phyloP scores from a whole-genome alignment of 2,888 invertebrate species.

The Drosophila nr. medialis region DNA sequence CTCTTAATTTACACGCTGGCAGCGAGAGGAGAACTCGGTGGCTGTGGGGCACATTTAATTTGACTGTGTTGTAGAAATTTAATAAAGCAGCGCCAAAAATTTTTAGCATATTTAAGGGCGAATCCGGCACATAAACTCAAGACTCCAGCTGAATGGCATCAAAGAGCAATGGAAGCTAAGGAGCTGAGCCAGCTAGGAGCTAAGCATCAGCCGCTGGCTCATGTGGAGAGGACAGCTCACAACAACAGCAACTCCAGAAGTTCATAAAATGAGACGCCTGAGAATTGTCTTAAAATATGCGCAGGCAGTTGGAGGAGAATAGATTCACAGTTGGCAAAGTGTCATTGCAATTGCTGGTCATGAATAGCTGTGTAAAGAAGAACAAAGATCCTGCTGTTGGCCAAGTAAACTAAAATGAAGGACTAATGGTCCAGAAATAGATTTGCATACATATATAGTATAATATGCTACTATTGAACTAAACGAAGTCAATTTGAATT shows the following conservation, averaged over 20 bases:
- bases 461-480: neutral
- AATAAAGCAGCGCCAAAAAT: constrained; percentile 71
- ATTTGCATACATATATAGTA: neutral
- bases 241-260: constrained; percentile 25
- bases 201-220: constrained; percentile 37
- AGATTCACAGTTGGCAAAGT: constrained; percentile 43
- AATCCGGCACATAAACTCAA: constrained; percentile 49
- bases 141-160: constrained; percentile 28
- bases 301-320: neutral
- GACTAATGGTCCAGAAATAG: neutral
- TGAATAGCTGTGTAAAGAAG: neutral
- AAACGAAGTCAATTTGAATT: neutral
- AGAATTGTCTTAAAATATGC: constrained; percentile 58
- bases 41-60: constrained; percentile 47
- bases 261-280: constrained; percentile 51
- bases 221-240: constrained; percentile 33
- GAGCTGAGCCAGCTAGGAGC: constrained; percentile 12
- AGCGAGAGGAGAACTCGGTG: constrained; percentile 59
- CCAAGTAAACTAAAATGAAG: constrained; percentile 34
- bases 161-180: constrained; percentile 16
- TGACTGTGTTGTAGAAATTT: constrained; percentile 72
- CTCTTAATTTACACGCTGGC: constrained; percentile 64
- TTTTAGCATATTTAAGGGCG: constrained; percentile 74
- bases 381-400: constrained; percentile 28
- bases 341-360: constrained; percentile 34